Conservation (phyloP, 2,797 vertebrate species). For the Channa striata region DNA sequence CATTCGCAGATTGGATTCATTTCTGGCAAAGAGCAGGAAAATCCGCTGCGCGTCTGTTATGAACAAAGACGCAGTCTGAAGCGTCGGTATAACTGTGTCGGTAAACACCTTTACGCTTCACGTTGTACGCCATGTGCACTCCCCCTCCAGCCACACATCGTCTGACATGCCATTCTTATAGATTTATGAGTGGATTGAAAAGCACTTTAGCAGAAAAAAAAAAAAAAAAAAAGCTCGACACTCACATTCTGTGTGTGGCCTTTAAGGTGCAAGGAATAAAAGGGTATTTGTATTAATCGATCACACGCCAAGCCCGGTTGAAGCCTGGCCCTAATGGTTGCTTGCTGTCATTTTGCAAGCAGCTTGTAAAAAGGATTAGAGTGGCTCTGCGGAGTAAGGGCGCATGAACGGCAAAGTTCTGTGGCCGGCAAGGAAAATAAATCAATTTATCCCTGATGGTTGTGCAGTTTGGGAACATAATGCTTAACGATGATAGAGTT, state of each 20-base stretch:
- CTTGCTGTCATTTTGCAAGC: conserved; percentile 79
- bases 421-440: conserved; percentile 76
- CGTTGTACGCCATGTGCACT: conserved; percentile 28
- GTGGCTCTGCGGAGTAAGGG: conserved; percentile 68
- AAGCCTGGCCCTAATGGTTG: conserved; percentile 74
- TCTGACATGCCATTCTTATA: conserved; percentile 47
- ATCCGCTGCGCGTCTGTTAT: conserved; percentile 40
- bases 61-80: conserved; percentile 12
- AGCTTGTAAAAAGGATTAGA: conserved; percentile 80
- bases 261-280: conserved; percentile 77
- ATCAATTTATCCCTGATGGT: conserved; percentile 82
- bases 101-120: conserved; percentile 32
- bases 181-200: conserved; percentile 75
- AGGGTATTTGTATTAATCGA: conserved; percentile 78
- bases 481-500: conserved; percentile 86
- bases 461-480: conserved; percentile 78
- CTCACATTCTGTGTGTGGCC: conserved; percentile 69
- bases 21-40: conserved; percentile 20
- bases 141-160: conserved; percentile 42
- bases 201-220: conserved; percentile 54
- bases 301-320: conserved; percentile 70
- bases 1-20: conserved; percentile 30
- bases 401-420: conserved; percentile 79
- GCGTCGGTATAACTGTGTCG: conserved; percentile 6
- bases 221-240: conserved; percentile 31